Conservation (phyloP, 2,797 vertebrate species). For the Pithecia hirsuta region DNA sequence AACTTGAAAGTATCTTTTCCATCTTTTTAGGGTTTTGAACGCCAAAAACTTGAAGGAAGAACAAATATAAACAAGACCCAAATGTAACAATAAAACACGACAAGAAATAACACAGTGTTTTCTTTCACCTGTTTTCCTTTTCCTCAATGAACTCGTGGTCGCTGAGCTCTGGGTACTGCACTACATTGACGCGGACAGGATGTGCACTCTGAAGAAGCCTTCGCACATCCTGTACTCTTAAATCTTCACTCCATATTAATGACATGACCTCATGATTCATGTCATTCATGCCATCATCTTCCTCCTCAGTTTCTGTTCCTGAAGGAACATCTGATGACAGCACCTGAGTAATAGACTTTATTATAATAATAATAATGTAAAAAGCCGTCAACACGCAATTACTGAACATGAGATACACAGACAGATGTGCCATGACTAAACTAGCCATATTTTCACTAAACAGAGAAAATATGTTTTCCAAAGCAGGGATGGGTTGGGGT, state of each 20-base stretch:
- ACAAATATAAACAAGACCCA: background rate
- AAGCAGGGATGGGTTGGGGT: background rate
- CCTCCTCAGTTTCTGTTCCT: conserved; percentile 93
- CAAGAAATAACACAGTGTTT: background rate
- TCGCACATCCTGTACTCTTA: conserved; percentile 95
- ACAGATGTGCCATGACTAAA: background rate
- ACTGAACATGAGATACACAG: background rate
- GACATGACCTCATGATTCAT: conserved; percentile 96
- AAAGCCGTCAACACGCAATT: background rate
- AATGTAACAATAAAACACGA: background rate
- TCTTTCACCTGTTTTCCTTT: conserved; percentile 94
- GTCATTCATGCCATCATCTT: conserved; percentile 99
- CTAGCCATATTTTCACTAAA: no score
- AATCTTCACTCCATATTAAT: conserved; percentile 96
- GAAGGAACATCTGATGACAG: conserved; percentile 91
- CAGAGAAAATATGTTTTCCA: background rate
- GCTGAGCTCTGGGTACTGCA: conserved; percentile 96
- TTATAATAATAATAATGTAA: conserved; percentile 1
- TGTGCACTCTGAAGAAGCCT: conserved; percentile 96
- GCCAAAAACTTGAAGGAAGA: background rate
- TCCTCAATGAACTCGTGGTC: conserved; percentile 99
- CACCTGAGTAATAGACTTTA: conserved; percentile 88
- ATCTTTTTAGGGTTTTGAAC: background rate
- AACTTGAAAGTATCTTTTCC: conserved; percentile 11
- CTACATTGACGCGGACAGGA: conserved; percentile 94